Base-by-base conservation (phyloP, 1,140 invertebrate species). In the Caenorhabditis inopinata region DNA sequence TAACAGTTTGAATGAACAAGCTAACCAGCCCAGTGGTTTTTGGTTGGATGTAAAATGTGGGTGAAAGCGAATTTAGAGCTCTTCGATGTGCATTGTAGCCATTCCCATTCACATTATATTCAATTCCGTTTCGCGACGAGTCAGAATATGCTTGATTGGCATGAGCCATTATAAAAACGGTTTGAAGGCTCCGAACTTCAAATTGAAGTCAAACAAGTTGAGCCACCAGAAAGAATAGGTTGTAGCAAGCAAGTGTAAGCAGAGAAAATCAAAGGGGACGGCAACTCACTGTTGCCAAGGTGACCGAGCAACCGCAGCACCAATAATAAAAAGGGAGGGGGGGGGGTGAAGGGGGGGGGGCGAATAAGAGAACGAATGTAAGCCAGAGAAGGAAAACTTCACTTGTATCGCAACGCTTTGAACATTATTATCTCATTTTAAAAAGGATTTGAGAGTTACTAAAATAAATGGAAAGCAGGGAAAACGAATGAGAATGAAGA, bases 1-100 rank as follows among this genome's bases (percentile, higher is more conserved):
- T 75, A 18, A 83, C 78, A 14, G 75, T 45, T 80, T 87, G 85
- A 16, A 87, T 75, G 32, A 78, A 78, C 14, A 88, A 74, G 51
- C 81, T 83, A 48, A 84, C 76, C 21, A 87, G 38, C 11, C 85
- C 85, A 42, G 74, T 85, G 6, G 79, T 29, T 76, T 76, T 51
- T 2, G 47, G 74, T 21, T 21, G 4, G 4, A 75, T 47, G 32
- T 38, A 68, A 21, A 68, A 38, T 12, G 58, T 68, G 12, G 29
- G 29, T 29, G 58, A 68, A 3, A 68, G n/a, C 3, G 58, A 68
- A 35, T 51, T 82, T 23, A 47, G 23, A 21, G 12, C 35, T 47
- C 42, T 47, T 32, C 73, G 32, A 2, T 68, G 29, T 16, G 53
- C n/a, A 29, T 58, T 29, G 0, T 38, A 18, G 9, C n/a, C 32